Evolutionary conservation across 2,888 invertebrate genomes (phyloP), one percentile per base, ranked within the genome.

Genomic region (Lacanobia wlatinum): DNA sequence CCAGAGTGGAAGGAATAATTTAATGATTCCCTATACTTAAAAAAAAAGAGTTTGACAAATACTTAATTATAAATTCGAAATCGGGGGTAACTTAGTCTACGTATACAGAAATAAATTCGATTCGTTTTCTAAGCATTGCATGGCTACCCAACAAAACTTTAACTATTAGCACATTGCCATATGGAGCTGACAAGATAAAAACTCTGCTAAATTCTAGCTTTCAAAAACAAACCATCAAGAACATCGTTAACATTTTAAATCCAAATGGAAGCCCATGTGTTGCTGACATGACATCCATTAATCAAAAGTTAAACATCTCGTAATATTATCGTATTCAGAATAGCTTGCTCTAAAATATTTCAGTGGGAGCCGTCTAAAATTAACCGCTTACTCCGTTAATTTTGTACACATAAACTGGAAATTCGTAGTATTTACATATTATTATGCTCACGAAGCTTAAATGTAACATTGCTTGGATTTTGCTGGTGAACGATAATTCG

Each of bases 311-410:
- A 43, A 67, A 60, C 34, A 61, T 66, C 40, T 65, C n/a, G 28
- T 52, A 52, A 64, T 28, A 18, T 21, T 8, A 60, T 18, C 40
- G 16, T 23, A 38, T 55, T 23, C n/a, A 56, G 53, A 76, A 76
- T 50, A 61, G 60, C 3, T 67, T 10, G 50, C 68, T 14, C 55
- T 59, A 75, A 43, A 75, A 66, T 60, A 48, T 60, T 56, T 76
- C 23, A 50, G 55, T 48, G 12, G 66, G 16, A 55, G 10, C 12
- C 18, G 34, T 34, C 60, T 76, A 50, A 56, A 74, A 74, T 56
- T 76, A 76, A 50, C 38, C 43, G 14, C 38, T n/a, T 56, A 23
- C 53, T 34, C 7, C 12, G 40, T 43, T 60, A 16, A 56, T 55
- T 53, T 76, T 38, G 43, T 53, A 46, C 23, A 23, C 38, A 46